These are phyloP conservation scores for Corythornis leucogaster DNA, from an alignment of 2,797 vertebrate species.

Conservation along the genomic window DNA sequence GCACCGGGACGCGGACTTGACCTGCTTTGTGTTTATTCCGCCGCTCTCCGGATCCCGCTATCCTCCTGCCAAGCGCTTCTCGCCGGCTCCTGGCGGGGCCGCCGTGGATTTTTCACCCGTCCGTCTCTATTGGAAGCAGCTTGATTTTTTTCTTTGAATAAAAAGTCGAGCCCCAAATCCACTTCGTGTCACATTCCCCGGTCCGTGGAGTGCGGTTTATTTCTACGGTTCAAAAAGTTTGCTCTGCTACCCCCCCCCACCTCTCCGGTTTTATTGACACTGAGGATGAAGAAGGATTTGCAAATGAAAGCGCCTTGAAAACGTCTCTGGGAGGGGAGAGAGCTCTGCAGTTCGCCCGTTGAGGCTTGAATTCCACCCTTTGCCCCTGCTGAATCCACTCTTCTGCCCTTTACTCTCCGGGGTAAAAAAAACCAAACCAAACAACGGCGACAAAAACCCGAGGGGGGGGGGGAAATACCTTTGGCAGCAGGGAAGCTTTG, in stretches of 20 bases:
- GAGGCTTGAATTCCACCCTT: conserved; percentile 56
- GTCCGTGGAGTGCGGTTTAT: background rate
- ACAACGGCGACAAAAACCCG: conserved; percentile 48
- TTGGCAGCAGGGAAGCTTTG: conserved; percentile 64
- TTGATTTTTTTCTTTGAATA: no score
- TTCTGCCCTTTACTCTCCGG: conserved; percentile 60
- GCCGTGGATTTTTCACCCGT: background rate
- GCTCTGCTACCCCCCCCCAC: background rate
- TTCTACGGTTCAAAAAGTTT: conserved; percentile 43
- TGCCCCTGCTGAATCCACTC: conserved; percentile 48
- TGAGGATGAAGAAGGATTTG: conserved; percentile 68
- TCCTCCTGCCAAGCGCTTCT: background rate
- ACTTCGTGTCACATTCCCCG: background rate
- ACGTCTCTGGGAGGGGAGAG: conserved; percentile 33
- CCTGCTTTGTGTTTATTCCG: background rate
- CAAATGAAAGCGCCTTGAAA: conserved; percentile 62
- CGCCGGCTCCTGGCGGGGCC: background rate
- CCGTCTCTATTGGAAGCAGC: background rate
- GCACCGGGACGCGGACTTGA: background rate
- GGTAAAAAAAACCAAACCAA: conserved; percentile 24
- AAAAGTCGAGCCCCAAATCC: background rate
- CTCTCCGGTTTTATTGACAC: conserved; percentile 26
- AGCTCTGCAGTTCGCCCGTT: conserved; percentile 20
- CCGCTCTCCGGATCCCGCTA: background rate
- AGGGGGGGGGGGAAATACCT: conserved; percentile 1